Percentiles rank a stretch among this genome's conserved stretches.
Conservation (phyloP, 2,888 invertebrate genomes). For the Clistopyga incitator region DNA sequence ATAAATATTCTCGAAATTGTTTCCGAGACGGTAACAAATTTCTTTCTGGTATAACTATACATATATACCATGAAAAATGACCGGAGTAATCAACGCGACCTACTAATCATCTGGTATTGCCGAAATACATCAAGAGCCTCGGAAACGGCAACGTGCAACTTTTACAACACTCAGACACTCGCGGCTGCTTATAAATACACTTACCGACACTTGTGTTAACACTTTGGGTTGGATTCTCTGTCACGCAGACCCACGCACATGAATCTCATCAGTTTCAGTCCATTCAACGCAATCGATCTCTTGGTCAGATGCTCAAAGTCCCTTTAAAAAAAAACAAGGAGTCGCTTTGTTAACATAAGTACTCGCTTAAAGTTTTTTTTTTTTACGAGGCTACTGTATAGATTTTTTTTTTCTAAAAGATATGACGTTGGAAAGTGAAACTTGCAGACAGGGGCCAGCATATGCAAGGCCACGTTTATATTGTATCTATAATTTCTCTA, state of each 20-base stretch:
- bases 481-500: too few species aligned
- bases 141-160: neutral
- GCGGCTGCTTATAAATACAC: neutral
- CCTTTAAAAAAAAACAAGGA: neutral
- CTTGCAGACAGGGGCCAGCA: neutral
- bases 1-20: neutral
- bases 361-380: neutral
- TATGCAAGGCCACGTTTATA: neutral
- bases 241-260: neutral
- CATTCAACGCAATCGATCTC: slow-evolving; percentile 1
- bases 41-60: neutral
- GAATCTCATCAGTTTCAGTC: neutral
- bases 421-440: neutral
- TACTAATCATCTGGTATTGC: neutral
- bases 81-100: neutral
- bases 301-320: neutral
- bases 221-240: neutral
- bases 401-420: neutral
- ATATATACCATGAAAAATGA: neutral
- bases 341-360: neutral
- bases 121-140: neutral
- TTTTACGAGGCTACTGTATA: neutral
- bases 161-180: neutral
- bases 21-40: neutral
- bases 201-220: neutral